phyloP scores from a whole-genome alignment of 1,140 invertebrate genomes.

The Procambarus virginalis region DNA sequence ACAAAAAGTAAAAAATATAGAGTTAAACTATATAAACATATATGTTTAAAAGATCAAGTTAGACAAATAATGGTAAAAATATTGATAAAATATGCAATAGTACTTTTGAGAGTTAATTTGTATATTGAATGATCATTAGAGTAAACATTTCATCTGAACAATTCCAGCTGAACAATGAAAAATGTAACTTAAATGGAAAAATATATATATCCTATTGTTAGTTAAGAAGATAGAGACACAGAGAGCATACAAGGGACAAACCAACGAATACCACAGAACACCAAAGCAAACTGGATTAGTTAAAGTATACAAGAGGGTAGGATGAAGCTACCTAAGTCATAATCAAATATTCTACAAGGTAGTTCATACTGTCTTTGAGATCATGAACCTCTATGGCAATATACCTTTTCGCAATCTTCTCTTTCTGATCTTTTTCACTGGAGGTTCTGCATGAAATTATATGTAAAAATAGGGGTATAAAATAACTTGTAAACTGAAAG shows the following conservation, averaged over 20 bases:
- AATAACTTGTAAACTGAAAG: not conserved
- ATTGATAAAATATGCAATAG: not conserved
- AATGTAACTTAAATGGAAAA: not conserved
- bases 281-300: slow-evolving; percentile 1
- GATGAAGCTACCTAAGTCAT: not conserved
- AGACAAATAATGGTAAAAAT: not conserved
- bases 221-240: not conserved
- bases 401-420: slow-evolving; percentile 45
- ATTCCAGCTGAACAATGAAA: not conserved
- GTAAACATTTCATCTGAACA: not conserved
- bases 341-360: not conserved
- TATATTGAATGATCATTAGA: not conserved
- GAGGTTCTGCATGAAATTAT: slow-evolving; percentile 60
- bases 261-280: not conserved
- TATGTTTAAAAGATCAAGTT: too few species aligned
- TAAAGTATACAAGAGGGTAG: not conserved
- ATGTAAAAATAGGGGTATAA: not conserved
- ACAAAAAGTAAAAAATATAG: too few species aligned
- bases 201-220: not conserved
- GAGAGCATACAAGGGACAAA: slow-evolving; percentile 29
- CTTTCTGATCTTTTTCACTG: slow-evolving; percentile 41
- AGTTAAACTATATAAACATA: too few species aligned
- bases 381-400: not conserved
- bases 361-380: not conserved
- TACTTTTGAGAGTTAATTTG: not conserved